Evolutionary conservation across 2,797 vertebrate species (phyloP).

Genomic region (Clarias laeviceps): DNA sequence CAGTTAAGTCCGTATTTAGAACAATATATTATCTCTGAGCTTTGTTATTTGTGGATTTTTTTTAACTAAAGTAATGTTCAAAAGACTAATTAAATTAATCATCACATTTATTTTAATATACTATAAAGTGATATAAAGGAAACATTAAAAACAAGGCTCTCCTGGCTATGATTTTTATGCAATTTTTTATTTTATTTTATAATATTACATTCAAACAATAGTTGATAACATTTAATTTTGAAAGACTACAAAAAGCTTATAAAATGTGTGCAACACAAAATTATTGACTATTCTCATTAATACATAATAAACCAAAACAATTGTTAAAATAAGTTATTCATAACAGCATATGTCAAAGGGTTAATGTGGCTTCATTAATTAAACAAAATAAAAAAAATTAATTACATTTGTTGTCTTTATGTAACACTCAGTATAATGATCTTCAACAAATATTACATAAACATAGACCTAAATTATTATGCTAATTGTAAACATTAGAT

Average conservation of each 20-base stretch:
- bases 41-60: neutral
- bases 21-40: neutral
- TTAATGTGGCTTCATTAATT: conserved; percentile 8
- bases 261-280: neutral
- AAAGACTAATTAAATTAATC: neutral
- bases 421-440: neutral
- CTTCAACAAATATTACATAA: neutral
- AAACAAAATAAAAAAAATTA: neutral
- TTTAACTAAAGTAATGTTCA: neutral
- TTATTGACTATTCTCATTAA: neutral
- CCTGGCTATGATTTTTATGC: too few relatives aligned
- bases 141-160: too few relatives aligned
- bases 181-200: too few relatives aligned
- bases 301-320: neutral
- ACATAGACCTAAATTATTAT: neutral
- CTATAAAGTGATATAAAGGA: too few relatives aligned
- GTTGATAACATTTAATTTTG: neutral
- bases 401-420: neutral
- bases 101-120: neutral
- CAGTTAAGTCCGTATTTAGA: too few relatives aligned
- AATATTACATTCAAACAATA: too few relatives aligned
- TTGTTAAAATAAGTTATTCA: neutral
- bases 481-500: neutral
- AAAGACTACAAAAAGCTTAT: neutral
- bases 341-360: neutral